Conservation (phyloP, 1,140 invertebrate genomes). For the Neotoxoptera formosana region DNA sequence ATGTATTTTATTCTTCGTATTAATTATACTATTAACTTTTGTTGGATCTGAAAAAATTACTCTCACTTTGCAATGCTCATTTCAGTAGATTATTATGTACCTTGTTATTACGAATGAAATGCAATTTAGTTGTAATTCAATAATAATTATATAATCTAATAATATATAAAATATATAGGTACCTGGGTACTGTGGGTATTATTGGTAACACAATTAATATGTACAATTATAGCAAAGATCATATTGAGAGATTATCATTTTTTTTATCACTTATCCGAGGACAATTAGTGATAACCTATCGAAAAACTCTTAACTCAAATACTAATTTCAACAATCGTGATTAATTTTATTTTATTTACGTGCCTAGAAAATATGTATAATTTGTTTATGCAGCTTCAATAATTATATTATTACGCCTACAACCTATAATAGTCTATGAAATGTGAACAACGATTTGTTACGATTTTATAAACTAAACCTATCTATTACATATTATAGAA, state of each 20-base stretch:
- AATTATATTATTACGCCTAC: neutral
- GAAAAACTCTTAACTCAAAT: too few species aligned
- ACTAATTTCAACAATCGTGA: too few species aligned
- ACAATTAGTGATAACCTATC: too few species aligned
- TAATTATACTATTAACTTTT: neutral
- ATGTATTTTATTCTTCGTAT: neutral
- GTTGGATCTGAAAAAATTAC: neutral
- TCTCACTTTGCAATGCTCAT: neutral
- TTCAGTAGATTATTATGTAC: neutral
- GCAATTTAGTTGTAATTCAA: neutral
- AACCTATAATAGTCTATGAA: neutral
- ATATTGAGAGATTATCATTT: too few species aligned
- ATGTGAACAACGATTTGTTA: neutral
- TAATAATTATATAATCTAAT: neutral
- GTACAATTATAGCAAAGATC: too few species aligned
- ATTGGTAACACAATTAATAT: too few species aligned
- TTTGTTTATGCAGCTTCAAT: neutral
- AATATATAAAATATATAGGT: too few species aligned
- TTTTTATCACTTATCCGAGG: too few species aligned
- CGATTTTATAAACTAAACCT: neutral
- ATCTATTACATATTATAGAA: neutral
- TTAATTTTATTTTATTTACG: neutral
- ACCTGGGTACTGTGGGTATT: neutral
- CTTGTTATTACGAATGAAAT: neutral
- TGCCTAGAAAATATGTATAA: neutral